A percentile compares a stretch with the other conserved stretches of the same genome.
These are phyloP conservation scores for Pipistrellus nathusii DNA, from an alignment of 2,797 vertebrate species.

Conservation along the genomic window DNA sequence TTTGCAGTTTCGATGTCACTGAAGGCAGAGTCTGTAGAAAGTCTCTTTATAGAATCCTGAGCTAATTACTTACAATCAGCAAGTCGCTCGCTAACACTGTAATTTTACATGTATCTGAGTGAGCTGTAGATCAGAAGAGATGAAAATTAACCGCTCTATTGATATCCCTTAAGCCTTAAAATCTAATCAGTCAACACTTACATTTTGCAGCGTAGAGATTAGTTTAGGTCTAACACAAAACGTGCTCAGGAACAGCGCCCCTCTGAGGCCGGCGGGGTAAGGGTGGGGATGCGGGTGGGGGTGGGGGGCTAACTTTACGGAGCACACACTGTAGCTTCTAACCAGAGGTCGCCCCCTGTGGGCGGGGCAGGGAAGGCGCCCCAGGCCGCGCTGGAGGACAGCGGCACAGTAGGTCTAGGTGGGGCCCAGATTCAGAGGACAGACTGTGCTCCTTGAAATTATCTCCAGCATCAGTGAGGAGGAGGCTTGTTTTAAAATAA, in stretches of 20 bases:
- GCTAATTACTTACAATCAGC: neutral
- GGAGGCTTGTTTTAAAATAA: constrained; percentile 81
- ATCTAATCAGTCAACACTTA: neutral
- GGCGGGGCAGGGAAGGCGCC: no score
- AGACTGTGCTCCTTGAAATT: constrained; percentile 84
- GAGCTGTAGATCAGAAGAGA: constrained; percentile 25
- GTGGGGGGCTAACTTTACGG: no score
- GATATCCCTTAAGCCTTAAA: constrained; percentile 40
- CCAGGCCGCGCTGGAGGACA: constrained; percentile 79
- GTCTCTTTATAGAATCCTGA: neutral
- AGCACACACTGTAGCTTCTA: no score
- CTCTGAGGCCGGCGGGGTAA: no score
- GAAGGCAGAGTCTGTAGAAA: neutral
- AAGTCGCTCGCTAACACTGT: neutral
- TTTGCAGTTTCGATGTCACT: neutral
- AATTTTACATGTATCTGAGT: constrained; percentile 11
- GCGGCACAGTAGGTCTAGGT: constrained; percentile 81
- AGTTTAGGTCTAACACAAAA: constrained; percentile 68
- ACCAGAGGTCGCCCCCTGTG: no score
- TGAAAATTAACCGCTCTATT: neutral
- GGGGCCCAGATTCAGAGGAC: constrained; percentile 87
- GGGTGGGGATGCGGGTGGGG: no score
- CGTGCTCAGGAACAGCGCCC: constrained; percentile 68
- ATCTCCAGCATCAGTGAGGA: constrained; percentile 85
- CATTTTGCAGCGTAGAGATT: neutral